Evolutionary conservation across 23 tunicate genomes (phyloP).

Genomic region (Ascidia mentula): DNA sequence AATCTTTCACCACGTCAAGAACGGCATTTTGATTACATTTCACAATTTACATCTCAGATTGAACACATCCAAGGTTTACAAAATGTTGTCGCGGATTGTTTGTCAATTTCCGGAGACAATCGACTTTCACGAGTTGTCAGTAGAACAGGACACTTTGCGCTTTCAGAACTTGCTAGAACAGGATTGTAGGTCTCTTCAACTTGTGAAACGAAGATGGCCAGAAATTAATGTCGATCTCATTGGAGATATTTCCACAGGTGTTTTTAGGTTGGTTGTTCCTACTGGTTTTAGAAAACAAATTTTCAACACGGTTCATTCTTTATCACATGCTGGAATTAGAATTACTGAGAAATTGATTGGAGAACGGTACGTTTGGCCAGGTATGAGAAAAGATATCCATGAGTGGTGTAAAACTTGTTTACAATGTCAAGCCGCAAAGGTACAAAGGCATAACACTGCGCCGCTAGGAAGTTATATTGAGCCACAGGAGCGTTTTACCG

Average conservation of each 20-base stretch:
- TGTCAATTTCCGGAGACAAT: slow-evolving; percentile 1
- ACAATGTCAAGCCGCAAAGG: slow-evolving; percentile 15
- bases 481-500: background rate
- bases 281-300: background rate
- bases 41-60: slow-evolving; percentile 16
- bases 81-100: slow-evolving; percentile 7
- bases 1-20: slow-evolving; percentile 15
- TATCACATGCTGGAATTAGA: slow-evolving; percentile 19
- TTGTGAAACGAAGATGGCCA: background rate
- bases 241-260: slow-evolving; percentile 17
- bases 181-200: background rate
- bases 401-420: slow-evolving; percentile 10
- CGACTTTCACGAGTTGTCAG: background rate
- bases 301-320: slow-evolving; percentile 18
- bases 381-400: too few relatives aligned
- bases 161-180: background rate
- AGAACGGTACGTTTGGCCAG: slow-evolving; percentile 26
- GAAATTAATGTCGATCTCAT: background rate
- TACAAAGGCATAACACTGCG: slow-evolving; percentile 2
- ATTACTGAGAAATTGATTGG: background rate
- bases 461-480: background rate
- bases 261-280: slow-evolving; percentile 13
- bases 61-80: slow-evolving; percentile 11
- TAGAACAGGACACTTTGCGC: background rate
- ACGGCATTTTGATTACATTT: slow-evolving; percentile 18